These are phyloP conservation scores for Oryzias curvinotus DNA, from an alignment of 2,113 vertebrate genomes.

Conservation along the genomic window DNA sequence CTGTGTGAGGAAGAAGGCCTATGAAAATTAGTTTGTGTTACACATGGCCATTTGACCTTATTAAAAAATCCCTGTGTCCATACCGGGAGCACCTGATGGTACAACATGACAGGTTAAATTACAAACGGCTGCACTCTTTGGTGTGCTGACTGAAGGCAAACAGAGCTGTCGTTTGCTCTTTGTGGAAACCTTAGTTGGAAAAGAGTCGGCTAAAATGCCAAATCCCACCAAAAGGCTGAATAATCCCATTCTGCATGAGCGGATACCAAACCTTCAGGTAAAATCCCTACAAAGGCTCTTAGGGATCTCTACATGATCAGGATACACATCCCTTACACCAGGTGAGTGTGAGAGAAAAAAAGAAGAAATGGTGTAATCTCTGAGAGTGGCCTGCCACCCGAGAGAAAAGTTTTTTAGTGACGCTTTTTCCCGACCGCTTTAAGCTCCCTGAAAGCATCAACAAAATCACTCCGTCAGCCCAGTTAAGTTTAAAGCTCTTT, in stretches of 20 bases:
- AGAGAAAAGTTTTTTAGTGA: slow-evolving; percentile 47
- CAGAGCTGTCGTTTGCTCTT: slow-evolving; percentile 18
- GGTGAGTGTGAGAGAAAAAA: slow-evolving; percentile 8
- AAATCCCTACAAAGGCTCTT: slow-evolving; percentile 48
- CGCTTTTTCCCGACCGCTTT: slow-evolving; percentile 9
- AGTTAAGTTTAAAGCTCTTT: slow-evolving; percentile 34
- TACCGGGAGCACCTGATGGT: slow-evolving; percentile 11
- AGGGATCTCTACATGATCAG: slow-evolving; percentile 37
- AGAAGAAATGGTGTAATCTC: slow-evolving; percentile 19
- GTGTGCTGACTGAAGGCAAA: slow-evolving; percentile 38
- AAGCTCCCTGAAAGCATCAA: slow-evolving; percentile 27
- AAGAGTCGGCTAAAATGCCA: slow-evolving; percentile 38
- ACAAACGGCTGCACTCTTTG: slow-evolving; percentile 16
- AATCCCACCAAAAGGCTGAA: slow-evolving; percentile 41
- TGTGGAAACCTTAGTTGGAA: slow-evolving; percentile 26
- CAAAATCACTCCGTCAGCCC: slow-evolving; percentile 24
- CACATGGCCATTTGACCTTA: slow-evolving; percentile 7
- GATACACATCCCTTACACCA: slow-evolving; percentile 28
- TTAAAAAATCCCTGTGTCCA: slow-evolving; percentile 7
- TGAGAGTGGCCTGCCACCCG: slow-evolving; percentile 41
- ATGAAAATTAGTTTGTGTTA: not conserved
- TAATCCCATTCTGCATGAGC: slow-evolving; percentile 48
- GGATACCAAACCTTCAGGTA: slow-evolving; percentile 29
- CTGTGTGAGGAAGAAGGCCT: not conserved
- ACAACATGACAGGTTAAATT: slow-evolving; percentile 11